Conservation (phyloP, 2,113 vertebrate genomes). For the Microtus montanus region DNA sequence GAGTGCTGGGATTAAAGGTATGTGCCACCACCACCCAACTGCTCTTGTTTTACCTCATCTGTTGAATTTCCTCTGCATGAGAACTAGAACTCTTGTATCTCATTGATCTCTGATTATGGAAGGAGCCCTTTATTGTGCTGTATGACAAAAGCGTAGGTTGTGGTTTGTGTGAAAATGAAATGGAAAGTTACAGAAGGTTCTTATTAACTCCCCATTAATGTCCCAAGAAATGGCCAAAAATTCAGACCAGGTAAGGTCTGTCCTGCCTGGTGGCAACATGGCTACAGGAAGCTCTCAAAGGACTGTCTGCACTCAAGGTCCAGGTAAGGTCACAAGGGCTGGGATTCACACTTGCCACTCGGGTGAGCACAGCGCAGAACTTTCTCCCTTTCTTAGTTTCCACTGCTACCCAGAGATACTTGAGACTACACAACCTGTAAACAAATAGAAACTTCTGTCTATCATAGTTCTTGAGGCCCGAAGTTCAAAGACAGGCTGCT, state of each 20-base stretch:
- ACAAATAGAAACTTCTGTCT: not conserved
- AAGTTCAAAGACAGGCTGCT: not conserved
- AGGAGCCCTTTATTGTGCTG: not conserved
- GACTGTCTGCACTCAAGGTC: not conserved
- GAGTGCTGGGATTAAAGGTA: not conserved
- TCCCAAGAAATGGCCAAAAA: not conserved
- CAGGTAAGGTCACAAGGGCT: not conserved
- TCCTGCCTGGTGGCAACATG: not conserved
- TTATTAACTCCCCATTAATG: not conserved
- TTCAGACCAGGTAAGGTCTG: not conserved
- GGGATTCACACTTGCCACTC: not conserved
- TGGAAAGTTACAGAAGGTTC: not conserved
- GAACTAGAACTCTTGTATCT: not conserved
- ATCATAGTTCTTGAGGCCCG: not conserved
- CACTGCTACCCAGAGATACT: not conserved
- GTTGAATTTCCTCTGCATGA: not conserved
- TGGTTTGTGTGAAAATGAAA: slow-evolving; percentile 4
- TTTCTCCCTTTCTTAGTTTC: not conserved
- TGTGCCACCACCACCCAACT: fast-evolving
- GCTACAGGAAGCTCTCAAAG: not conserved
- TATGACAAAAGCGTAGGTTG: fast-evolving
- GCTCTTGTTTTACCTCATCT: not conserved
- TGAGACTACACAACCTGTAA: not conserved
- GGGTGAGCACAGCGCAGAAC: not conserved
- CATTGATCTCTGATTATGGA: not conserved